Conservation (phyloP, 2,113 vertebrate genomes). For the Peromyscus leucopus region DNA sequence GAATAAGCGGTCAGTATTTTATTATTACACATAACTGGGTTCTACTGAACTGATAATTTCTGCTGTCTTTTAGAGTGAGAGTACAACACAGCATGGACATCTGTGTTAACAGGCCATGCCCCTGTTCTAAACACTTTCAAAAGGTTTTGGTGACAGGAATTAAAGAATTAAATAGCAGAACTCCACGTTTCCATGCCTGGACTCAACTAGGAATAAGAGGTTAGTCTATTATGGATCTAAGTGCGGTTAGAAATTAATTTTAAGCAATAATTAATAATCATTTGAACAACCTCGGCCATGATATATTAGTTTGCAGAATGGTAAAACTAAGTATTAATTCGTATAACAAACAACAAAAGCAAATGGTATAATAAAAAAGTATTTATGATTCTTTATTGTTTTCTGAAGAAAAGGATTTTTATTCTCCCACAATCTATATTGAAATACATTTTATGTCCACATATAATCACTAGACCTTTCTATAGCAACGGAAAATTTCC, state of each 20-base stretch:
- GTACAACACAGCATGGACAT: neutral
- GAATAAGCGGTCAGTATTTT: neutral
- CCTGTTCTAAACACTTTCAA: constrained; percentile 36
- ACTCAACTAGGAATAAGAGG: constrained; percentile 71
- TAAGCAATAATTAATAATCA: constrained; percentile 66
- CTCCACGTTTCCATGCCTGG: constrained; percentile 58
- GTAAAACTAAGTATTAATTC: constrained; percentile 78
- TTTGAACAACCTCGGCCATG: constrained; percentile 65
- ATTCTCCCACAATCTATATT: constrained; percentile 53
- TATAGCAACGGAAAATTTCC: constrained; percentile 6
- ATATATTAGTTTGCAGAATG: constrained; percentile 79
- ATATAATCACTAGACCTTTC: constrained; percentile 60
- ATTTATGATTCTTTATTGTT: constrained; percentile 77
- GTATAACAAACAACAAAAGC: constrained; percentile 77
- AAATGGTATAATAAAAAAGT: constrained; percentile 75
- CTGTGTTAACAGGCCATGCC: neutral
- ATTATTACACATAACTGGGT: constrained; percentile 38
- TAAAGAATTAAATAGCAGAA: constrained; percentile 62
- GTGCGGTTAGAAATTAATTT: constrained; percentile 75
- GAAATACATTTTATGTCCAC: constrained; percentile 58
- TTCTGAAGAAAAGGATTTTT: constrained; percentile 83
- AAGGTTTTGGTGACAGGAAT: constrained; percentile 27
- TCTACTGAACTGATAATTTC: neutral
- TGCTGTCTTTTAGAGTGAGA: constrained; percentile 46
- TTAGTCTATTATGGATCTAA: constrained; percentile 73